Percentiles rank a stretch among this genome's conserved stretches.
phyloP scores from a whole-genome alignment of 2,888 invertebrate genomes.

The Agriotes lineatus region DNA sequence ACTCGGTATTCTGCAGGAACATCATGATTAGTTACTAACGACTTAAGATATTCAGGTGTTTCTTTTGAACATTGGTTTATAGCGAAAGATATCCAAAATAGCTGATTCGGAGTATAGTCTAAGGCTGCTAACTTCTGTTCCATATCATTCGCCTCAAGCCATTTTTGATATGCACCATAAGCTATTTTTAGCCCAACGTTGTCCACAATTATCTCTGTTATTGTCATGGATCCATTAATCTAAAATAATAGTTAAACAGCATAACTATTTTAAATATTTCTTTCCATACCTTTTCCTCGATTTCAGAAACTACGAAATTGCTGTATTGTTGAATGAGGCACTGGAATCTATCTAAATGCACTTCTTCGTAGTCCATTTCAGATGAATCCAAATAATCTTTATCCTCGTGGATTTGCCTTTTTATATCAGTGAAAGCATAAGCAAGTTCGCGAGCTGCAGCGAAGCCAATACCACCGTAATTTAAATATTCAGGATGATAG shows the following conservation, averaged over 20 bases:
- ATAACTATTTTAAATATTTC: slow-evolving; percentile 58
- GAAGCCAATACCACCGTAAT: slow-evolving; percentile 12
- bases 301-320: slow-evolving; percentile 82
- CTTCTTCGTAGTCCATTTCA: slow-evolving; percentile 88
- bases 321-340: slow-evolving; percentile 92
- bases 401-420: no score
- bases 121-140: not conserved
- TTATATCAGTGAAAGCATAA: not conserved
- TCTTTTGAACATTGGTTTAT: slow-evolving; percentile 9
- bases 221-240: not conserved
- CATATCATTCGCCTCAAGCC: not conserved
- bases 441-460: not conserved
- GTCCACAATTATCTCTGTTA: not conserved
- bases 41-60: not conserved
- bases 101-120: not conserved
- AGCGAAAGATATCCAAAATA: slow-evolving; percentile 17
- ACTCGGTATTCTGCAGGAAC: not conserved
- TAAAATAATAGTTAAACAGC: not conserved
- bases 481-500: slow-evolving; percentile 1
- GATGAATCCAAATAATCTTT: slow-evolving; percentile 55
- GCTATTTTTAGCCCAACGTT: not conserved
- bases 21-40: not conserved
- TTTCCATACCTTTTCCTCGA: slow-evolving; percentile 71
- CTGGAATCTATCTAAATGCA: slow-evolving; percentile 80
- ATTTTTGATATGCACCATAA: slow-evolving; percentile 4